These are phyloP conservation scores for Poecile montanus DNA, from an alignment of 2,797 vertebrate genomes.

Conservation along the genomic window DNA sequence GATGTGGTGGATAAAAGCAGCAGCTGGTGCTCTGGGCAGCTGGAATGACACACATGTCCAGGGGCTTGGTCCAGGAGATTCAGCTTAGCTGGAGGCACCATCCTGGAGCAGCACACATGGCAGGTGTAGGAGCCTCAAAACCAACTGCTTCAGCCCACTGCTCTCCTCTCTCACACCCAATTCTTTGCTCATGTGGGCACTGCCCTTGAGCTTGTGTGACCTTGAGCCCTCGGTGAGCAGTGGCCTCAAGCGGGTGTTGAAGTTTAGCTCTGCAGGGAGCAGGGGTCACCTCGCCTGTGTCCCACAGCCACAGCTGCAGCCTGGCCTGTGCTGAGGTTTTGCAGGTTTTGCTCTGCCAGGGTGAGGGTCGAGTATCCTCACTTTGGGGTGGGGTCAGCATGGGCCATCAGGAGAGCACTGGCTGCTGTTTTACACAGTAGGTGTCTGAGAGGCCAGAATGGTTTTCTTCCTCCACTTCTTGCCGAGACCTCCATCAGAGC, in stretches of 20 bases:
- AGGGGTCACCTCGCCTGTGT: rapidly evolving
- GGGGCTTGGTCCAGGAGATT: not conserved
- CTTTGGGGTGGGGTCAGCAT: not conserved
- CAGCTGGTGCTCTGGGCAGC: not conserved
- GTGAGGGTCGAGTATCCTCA: not conserved
- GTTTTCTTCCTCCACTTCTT: not conserved
- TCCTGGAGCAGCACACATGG: not conserved
- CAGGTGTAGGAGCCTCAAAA: not conserved
- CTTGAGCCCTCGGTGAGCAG: not conserved
- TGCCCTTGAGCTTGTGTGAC: not conserved
- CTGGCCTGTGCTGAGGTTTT: not conserved
- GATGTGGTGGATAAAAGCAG: not conserved
- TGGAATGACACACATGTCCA: not conserved
- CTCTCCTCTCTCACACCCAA: not conserved
- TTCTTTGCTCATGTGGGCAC: not conserved
- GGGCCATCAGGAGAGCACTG: not conserved
- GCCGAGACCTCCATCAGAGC: not conserved
- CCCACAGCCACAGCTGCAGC: not conserved
- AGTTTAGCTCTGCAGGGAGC: not conserved
- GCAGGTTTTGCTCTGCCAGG: not conserved
- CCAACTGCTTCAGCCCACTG: not conserved
- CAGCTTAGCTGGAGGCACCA: not conserved
- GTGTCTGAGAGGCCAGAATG: not conserved
- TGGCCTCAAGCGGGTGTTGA: slow-evolving; percentile 12
- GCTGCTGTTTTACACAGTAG: not conserved